Evolutionary conservation across 2,113 vertebrate species (phyloP).

Genomic region (Hyla sarda): DNA sequence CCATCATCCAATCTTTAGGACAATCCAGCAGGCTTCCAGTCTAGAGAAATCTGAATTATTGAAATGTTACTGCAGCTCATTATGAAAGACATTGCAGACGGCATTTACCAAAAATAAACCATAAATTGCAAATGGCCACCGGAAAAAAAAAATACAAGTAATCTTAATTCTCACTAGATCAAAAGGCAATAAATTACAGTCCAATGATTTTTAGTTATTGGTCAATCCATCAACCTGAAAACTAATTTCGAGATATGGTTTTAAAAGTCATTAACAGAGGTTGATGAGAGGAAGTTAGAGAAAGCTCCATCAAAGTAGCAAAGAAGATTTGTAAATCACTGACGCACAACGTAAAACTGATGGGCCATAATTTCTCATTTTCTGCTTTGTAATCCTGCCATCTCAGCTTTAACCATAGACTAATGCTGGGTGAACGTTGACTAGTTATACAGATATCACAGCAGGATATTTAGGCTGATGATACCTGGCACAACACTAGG

Average conservation of each 20-base stretch:
- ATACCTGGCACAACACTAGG: neutral
- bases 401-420: neutral
- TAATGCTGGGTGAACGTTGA: neutral
- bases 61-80: neutral
- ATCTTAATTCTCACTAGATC: constrained; percentile 3
- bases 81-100: neutral
- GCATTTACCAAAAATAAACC: neutral
- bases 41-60: neutral
- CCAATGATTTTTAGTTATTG: constrained; percentile 42
- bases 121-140: neutral
- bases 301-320: constrained; percentile 10
- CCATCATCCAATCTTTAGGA: neutral
- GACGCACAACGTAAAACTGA: constrained; percentile 15
- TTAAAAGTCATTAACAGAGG: constrained; percentile 37
- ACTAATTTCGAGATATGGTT: constrained; percentile 41
- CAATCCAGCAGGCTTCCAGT: neutral
- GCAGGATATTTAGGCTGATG: neutral
- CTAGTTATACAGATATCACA: neutral
- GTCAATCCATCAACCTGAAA: constrained; percentile 51
- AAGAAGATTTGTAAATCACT: constrained; percentile 44
- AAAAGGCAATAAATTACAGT: constrained; percentile 29
- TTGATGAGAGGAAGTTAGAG: constrained; percentile 25
- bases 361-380: constrained; percentile 41
- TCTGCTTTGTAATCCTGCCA: constrained; percentile 24
- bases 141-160: neutral